phyloP scores from a whole-genome alignment of 2,888 invertebrate genomes.

The Oscheius onirici region DNA sequence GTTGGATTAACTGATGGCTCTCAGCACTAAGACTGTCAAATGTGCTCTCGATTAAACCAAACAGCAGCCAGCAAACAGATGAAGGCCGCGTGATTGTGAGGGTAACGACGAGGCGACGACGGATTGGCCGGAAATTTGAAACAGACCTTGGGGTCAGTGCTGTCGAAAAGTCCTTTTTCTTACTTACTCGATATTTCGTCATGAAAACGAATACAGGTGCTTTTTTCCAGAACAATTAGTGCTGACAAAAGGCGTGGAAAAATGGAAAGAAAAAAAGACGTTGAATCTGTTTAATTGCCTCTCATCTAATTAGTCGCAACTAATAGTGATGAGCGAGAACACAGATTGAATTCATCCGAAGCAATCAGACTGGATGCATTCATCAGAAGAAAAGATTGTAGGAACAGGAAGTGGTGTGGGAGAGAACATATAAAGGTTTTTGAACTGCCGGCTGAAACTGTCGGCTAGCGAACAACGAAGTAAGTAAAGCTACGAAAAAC shows the following conservation, averaged over 20 bases:
- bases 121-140: slow-evolving; percentile 23
- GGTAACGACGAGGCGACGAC: neutral
- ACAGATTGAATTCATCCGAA: no score
- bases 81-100: slow-evolving; percentile 22
- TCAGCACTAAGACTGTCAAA: slow-evolving; percentile 17
- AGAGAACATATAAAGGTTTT: no score
- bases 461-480: no score
- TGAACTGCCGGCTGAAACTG: no score
- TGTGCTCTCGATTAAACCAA: slow-evolving; percentile 27
- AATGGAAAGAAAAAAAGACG: neutral
- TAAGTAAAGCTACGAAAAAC: no score
- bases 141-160: slow-evolving; percentile 1
- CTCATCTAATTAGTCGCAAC: neutral
- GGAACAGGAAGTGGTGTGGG: no score
- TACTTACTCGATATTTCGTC: neutral
- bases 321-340: no score
- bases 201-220: neutral
- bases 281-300: neutral
- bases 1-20: neutral
- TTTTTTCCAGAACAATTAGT: neutral
- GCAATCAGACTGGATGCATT: no score
- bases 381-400: no score
- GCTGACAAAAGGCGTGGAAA: neutral
- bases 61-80: slow-evolving; percentile 27
- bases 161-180: neutral